These are phyloP conservation scores for Coptodon rendalli DNA, from an alignment of 2,113 vertebrate species.

Conservation along the genomic window DNA sequence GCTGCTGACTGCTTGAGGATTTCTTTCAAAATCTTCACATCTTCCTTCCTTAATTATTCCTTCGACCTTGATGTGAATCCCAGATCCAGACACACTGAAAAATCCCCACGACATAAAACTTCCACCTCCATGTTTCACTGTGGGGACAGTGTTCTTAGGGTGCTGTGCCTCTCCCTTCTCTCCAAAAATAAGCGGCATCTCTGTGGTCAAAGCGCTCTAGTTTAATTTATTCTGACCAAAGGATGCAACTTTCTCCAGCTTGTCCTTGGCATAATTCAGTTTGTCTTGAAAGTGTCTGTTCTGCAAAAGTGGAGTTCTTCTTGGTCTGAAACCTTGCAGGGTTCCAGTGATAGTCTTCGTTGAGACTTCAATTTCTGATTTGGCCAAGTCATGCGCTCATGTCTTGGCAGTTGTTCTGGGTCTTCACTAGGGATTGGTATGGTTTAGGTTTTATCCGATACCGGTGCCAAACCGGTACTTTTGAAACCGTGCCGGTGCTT, in stretches of 20 bases:
- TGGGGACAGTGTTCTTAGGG: neutral
- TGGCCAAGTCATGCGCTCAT: no score
- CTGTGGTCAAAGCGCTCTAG: neutral
- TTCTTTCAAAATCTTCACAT: neutral
- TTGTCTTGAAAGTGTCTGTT: no score
- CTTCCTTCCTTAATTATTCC: neutral
- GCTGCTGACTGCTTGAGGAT: neutral
- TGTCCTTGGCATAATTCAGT: no score
- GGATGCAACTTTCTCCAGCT: neutral
- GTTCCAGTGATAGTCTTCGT: no score
- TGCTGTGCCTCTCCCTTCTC: neutral
- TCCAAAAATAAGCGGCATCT: neutral
- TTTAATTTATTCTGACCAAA: neutral
- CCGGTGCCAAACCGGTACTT: no score
- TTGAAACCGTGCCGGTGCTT: no score
- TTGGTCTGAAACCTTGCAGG: no score
- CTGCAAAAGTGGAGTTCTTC: no score
- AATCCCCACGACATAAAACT: neutral
- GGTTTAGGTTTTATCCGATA: no score
- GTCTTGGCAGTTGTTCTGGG: no score
- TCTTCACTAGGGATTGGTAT: no score
- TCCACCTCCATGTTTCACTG: neutral
- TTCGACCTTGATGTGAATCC: neutral
- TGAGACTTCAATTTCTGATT: no score
- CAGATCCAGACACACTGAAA: neutral